Percentiles rank a stretch among this genome's conserved stretches.
Evolutionary conservation across 2,113 vertebrate genomes (phyloP).

Genomic region (Oriolus oriolus): DNA sequence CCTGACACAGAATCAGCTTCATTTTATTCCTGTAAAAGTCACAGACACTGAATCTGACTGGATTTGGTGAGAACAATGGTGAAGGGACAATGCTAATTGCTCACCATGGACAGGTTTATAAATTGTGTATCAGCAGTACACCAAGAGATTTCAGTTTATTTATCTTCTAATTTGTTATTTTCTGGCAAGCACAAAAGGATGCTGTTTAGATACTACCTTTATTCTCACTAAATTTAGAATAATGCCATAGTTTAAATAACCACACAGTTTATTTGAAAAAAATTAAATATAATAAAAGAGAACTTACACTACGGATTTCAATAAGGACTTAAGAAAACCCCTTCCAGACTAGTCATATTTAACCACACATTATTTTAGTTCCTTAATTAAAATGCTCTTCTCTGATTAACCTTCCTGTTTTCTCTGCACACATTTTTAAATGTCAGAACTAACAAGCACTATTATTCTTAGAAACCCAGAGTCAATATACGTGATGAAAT

Average conservation of each 20-base stretch:
- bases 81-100: neutral
- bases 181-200: neutral
- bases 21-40: neutral
- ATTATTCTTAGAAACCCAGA: neutral
- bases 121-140: neutral
- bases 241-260: neutral
- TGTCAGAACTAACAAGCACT: constrained; percentile 2
- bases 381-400: constrained; percentile 23
- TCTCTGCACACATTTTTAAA: neutral
- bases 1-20: neutral
- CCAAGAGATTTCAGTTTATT: neutral
- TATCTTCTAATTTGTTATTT: neutral
- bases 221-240: too few relatives aligned
- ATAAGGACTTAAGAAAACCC: neutral
- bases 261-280: neutral
- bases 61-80: neutral
- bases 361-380: neutral
- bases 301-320: neutral
- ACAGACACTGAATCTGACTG: neutral
- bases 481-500: neutral
- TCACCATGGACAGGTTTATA: neutral
- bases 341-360: neutral
- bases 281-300: neutral
- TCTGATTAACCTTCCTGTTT: constrained; percentile 34
- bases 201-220: neutral